phyloP scores from a whole-genome alignment of 2,888 invertebrate species.

The Ophion obscuratus region DNA sequence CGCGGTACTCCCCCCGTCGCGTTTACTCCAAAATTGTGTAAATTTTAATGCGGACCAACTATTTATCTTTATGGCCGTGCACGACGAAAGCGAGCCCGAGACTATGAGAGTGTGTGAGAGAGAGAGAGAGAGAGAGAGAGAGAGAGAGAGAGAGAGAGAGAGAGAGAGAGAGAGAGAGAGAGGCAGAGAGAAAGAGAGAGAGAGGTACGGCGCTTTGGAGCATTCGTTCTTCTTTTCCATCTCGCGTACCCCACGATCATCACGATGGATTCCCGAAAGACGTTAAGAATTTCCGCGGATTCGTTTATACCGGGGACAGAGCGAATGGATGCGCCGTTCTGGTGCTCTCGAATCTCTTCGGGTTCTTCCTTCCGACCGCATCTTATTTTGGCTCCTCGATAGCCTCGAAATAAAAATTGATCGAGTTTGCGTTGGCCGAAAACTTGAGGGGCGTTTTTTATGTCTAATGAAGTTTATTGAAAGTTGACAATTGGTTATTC shows the following conservation, averaged over 20 bases:
- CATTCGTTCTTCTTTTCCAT: conserved; percentile 42
- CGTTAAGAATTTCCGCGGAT: conserved; percentile 78
- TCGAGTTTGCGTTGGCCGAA: conserved; percentile 21
- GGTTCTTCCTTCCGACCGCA: conserved; percentile 3
- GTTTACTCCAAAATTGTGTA: conserved; percentile 81
- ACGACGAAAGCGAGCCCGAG: conserved; percentile 69
- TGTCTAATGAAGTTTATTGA: not conserved
- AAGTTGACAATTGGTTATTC: not conserved
- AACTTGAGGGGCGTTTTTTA: not conserved
- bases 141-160: too few species aligned
- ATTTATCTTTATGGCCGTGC: conserved; percentile 82
- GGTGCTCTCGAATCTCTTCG: conserved; percentile 22
- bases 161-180: too few species aligned
- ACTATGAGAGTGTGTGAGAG: conserved; percentile 3
- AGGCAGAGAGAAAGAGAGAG: not conserved
- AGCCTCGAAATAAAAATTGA: not conserved
- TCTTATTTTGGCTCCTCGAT: not conserved
- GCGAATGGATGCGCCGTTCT: conserved; percentile 2
- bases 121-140: not conserved
- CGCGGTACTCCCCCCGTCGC: conserved; percentile 68
- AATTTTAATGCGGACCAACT: conserved; percentile 81
- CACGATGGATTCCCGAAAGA: conserved; percentile 75
- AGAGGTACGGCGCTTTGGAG: conserved; percentile 29
- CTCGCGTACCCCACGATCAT: conserved; percentile 31
- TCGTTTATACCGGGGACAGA: conserved; percentile 28